Percentiles rank a stretch among this genome's conserved stretches.
Conservation (phyloP, 2,797 vertebrate genomes). For the Pipistrellus pygmaeus region DNA sequence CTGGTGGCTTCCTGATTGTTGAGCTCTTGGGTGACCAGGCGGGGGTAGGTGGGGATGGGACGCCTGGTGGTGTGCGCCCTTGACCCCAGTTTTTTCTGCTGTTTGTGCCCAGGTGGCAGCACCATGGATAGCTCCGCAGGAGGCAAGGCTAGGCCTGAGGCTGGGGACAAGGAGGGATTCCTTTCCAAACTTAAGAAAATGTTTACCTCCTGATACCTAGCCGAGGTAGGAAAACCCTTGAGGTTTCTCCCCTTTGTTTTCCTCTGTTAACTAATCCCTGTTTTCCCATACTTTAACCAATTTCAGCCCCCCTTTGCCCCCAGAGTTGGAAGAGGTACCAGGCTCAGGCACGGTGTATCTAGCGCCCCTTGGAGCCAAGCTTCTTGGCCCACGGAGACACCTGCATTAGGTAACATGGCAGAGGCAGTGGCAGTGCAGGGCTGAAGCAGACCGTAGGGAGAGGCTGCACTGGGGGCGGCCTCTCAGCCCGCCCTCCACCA, state of each 20-base stretch:
- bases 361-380: conserved; percentile 77
- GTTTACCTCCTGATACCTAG: conserved; percentile 93
- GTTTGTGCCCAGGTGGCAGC: conserved; percentile 94
- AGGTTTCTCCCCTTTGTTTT: conserved; percentile 68
- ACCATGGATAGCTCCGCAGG: conserved; percentile 88
- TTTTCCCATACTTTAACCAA: conserved; percentile 61
- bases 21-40: not conserved
- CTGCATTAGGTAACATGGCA: conserved; percentile 5
- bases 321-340: not conserved
- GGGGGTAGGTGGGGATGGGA: not conserved
- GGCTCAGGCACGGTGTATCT: not conserved
- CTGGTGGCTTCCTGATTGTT: not conserved
- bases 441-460: not conserved
- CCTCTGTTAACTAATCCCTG: conserved; percentile 46
- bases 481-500: not conserved
- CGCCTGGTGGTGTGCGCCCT: conserved; percentile 33
- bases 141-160: conserved; percentile 89
- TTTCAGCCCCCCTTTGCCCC: not conserved
- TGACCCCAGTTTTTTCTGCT: conserved; percentile 87
- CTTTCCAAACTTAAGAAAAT: conserved; percentile 96
- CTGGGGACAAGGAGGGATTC: conserved; percentile 92
- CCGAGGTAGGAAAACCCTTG: conserved; percentile 91
- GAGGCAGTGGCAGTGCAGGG: not conserved
- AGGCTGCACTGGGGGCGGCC: not conserved
- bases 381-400: conserved; percentile 29